Base-by-base conservation (phyloP, 2,797 vertebrate species). In the Chelidonichthys spinosus region DNA sequence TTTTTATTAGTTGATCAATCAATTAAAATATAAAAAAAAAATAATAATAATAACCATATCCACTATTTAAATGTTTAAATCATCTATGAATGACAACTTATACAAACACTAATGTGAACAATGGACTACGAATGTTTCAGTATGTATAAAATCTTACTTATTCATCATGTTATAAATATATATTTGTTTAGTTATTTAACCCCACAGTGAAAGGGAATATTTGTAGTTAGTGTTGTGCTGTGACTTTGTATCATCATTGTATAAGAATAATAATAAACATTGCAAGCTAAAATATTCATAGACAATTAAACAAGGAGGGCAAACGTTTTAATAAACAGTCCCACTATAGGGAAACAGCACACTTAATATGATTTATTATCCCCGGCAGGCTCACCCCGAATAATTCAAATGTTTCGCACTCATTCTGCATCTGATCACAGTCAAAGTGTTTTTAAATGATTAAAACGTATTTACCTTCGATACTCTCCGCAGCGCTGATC, bases 391-490 rank as follows among this genome's bases (percentile, higher is more conserved):
- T 64, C 40, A 13, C 33, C 11, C 46, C 44, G 33, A 63, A 40
- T 59, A 17, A 62, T 35, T 56, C 37, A n/a, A 0, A 53, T 32
- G 1, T 13, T 2, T 13, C 11, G 11, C 52, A 44, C 44, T 46
- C 17, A 15, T 4, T 39, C 35, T 10, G 37, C 11, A 50, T 18
- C 5, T 59, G 32, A n/a, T 33, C 1, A 55, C 32, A 60, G 40
- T 8, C 8, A 13, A 7, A 60, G 4, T 13, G 11, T 2, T 44
- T 39, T 40, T 2, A 14, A 55, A 63, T 70, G 17, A n/a, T 62
- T 8, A n/a, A 63, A 40, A 49, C 50, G 36, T 15, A 17, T 72
- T 87, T 79, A 94, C 93, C 93, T 82, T 91, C 78, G 2, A 90
- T 40, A 13, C 80, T 83, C 0, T 89, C 87, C 11, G 14, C 54